These are phyloP conservation scores for Tolypeutes matacus DNA, from an alignment of 2,797 vertebrate genomes.

Conservation along the genomic window DNA sequence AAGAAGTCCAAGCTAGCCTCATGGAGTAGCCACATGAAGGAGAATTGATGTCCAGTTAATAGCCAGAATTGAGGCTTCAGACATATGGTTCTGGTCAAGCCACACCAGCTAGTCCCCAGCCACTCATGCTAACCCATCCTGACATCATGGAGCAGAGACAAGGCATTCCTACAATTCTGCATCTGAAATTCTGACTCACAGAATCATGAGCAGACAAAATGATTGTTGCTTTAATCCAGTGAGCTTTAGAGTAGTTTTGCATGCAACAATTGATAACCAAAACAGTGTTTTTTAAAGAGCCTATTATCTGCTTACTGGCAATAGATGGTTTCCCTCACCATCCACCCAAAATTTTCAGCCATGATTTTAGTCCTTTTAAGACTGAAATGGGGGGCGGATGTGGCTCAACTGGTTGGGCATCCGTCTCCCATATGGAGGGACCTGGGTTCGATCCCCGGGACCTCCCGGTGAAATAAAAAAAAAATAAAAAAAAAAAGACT, in stretches of 20 bases:
- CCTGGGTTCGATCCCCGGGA: too few relatives aligned
- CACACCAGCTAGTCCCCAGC: neutral
- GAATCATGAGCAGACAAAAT: slow-evolving; percentile 3
- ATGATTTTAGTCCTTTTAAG: neutral
- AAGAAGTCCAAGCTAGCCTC: neutral
- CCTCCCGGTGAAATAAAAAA: too few relatives aligned
- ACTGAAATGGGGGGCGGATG: neutral
- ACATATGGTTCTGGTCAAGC: too few relatives aligned
- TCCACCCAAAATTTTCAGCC: neutral
- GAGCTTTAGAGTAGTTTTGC: neutral
- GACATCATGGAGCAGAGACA: neutral
- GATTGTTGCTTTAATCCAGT: neutral
- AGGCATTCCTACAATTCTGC: neutral
- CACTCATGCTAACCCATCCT: too few relatives aligned
- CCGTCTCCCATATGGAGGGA: too few relatives aligned
- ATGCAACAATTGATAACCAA: neutral
- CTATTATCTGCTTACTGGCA: neutral
- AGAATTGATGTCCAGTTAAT: neutral
- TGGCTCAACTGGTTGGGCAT: too few relatives aligned
- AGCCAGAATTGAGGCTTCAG: neutral
- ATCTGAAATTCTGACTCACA: neutral
- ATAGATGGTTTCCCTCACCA: neutral
- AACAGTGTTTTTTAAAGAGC: neutral
- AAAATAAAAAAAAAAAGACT: too few relatives aligned
- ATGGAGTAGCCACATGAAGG: neutral